Percentiles rank a stretch among this genome's conserved stretches.
These are phyloP conservation scores for Oxyruncus cristatus DNA, from an alignment of 2,113 vertebrate species.

Conservation along the genomic window DNA sequence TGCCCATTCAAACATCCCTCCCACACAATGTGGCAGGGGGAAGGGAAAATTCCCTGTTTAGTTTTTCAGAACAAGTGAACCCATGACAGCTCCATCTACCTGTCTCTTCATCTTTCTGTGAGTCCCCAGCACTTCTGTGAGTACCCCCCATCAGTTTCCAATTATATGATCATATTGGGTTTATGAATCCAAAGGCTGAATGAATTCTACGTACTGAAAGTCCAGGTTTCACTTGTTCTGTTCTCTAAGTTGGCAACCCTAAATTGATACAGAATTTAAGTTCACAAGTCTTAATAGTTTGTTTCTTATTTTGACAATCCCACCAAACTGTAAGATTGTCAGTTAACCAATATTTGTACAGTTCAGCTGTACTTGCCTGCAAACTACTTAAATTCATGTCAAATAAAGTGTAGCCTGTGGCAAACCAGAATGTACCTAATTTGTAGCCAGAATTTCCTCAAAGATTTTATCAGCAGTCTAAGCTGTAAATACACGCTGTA, in stretches of 20 bases:
- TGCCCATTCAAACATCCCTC: no score
- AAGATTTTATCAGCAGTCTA: not conserved
- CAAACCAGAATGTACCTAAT: not conserved
- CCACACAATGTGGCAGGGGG: no score
- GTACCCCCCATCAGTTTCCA: not conserved
- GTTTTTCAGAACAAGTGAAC: no score
- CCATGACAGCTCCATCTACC: not conserved
- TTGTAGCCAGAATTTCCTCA: not conserved
- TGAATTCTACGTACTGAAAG: not conserved
- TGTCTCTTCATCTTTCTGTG: not conserved
- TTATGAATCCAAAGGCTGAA: not conserved
- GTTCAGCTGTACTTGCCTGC: not conserved
- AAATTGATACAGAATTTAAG: not conserved
- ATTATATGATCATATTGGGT: fast-evolving
- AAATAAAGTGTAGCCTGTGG: not conserved
- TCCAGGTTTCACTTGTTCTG: not conserved
- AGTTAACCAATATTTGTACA: not conserved
- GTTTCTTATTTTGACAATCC: not conserved
- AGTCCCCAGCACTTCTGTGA: not conserved
- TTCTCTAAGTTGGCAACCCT: not conserved
- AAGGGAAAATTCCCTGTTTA: no score
- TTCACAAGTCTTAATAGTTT: not conserved
- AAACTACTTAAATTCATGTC: not conserved
- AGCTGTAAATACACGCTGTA: not conserved
- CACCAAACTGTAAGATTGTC: not conserved